A percentile compares a stretch with the other conserved stretches of the same genome.
Evolutionary conservation across 2,888 invertebrate genomes (phyloP).

Genomic region (Celastrina argiolus): DNA sequence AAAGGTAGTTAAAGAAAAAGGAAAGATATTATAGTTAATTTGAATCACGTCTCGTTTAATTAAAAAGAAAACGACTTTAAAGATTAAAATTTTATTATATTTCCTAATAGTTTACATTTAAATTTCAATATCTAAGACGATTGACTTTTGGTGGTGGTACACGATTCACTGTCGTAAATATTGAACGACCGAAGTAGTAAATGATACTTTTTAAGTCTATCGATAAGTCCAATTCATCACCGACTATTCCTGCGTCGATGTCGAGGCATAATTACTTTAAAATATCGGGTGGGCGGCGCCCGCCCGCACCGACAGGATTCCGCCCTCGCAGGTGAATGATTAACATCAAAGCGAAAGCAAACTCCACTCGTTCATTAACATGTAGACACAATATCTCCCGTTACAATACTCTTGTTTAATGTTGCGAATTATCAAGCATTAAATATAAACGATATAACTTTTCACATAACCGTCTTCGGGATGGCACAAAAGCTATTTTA

Average conservation of each 20-base stretch:
- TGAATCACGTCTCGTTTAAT: background rate
- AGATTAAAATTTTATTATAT: background rate
- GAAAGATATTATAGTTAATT: conserved; percentile 1
- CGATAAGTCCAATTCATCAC: background rate
- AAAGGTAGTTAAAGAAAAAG: conserved; percentile 9
- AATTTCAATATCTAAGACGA: background rate
- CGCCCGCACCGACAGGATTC: background rate
- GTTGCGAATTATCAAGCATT: background rate
- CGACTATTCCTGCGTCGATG: background rate
- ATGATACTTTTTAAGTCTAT: background rate
- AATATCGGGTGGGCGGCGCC: background rate
- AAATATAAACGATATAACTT: background rate
- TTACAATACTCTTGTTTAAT: background rate
- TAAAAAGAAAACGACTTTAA: background rate
- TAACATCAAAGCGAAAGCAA: background rate
- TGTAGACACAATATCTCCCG: background rate
- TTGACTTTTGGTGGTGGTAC: no score
- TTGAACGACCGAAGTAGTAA: background rate
- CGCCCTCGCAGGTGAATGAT: background rate
- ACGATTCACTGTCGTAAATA: background rate
- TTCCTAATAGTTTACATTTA: background rate
- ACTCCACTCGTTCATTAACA: background rate
- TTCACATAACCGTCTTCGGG: background rate
- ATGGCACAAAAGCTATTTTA: background rate
- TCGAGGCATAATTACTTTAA: background rate